Percentiles rank a stretch among this genome's conserved stretches.
Conservation (phyloP, 2,888 invertebrate species). For the Thelaira solivaga region DNA sequence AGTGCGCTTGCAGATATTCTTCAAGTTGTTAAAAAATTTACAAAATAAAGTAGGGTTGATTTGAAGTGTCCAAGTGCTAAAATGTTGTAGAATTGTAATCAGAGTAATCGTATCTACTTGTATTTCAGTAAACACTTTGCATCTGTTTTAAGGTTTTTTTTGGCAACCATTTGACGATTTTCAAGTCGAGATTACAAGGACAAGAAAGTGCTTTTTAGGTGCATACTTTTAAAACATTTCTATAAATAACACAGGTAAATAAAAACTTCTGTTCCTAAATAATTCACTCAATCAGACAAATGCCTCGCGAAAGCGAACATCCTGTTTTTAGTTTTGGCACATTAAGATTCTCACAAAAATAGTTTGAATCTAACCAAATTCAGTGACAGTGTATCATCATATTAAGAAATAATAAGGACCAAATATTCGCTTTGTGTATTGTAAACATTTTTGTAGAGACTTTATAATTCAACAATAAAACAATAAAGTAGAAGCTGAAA, state of each 20-base stretch:
- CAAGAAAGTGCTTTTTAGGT: conserved; percentile 57
- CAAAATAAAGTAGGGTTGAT: no score
- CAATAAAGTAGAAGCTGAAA: conserved; percentile 16
- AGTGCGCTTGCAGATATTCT: conserved; percentile 65
- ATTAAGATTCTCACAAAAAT: conserved; percentile 72
- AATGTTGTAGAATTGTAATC: conserved; percentile 43
- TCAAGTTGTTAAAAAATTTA: no score
- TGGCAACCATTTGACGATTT: conserved; percentile 68
- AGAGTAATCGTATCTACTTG: conserved; percentile 46
- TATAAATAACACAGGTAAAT: no score
- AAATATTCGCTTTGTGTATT: not conserved
- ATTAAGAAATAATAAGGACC: conserved; percentile 9
- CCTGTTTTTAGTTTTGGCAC: conserved; percentile 63
- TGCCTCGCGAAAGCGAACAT: conserved; percentile 67
- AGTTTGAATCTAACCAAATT: conserved; percentile 71
- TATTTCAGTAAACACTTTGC: conserved; percentile 54
- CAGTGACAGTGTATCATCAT: conserved; percentile 74
- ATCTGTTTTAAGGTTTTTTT: conserved; percentile 39
- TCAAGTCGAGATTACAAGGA: conserved; percentile 56
- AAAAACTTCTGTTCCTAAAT: not conserved
- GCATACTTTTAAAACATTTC: conserved; percentile 5
- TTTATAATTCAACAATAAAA: conserved; percentile 41
- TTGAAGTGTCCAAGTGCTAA: no score
- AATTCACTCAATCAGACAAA: conserved; percentile 64
- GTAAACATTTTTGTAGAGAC: conserved; percentile 30